Evolutionary conservation across 2,113 vertebrate genomes (phyloP), one percentile per base, ranked within the genome.

Genomic region (Takifugu bimaculatus): DNA sequence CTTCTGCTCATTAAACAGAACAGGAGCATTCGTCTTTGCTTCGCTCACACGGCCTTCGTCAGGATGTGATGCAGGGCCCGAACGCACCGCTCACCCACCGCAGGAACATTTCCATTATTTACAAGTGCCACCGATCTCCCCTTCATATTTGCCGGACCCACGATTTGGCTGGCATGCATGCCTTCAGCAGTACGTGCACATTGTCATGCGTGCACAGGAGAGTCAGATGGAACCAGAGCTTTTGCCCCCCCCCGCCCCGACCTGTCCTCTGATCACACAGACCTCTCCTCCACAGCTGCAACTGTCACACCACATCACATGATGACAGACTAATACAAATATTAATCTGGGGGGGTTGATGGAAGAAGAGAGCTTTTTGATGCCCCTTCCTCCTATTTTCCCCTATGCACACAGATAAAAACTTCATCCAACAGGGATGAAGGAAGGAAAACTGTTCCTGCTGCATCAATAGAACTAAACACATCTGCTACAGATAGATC

Each of bases 261-360:
- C 29, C 29, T 29, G 29, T 65, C 61, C 70, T 47, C 57, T 68
- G 54, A 83, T 85, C 85, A 86, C 63, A 52, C 51, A 32, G 63
- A 63, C 74, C 76, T 59, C 70, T 83, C 78, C 76, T 83, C 78
- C 76, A 39, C 54, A 81, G 71, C 58, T 67, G 75, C 78, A 80
- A 77, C 78, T 87, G 82, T 72, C 73, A 74, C 63, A 71, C 72
- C n/a, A 50, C 72, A 85, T 89, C 80, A 85, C 42, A n/a, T 50
- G 63, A 15, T 53, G 79, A 59, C 75, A 57, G 63, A 63, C 77
- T 84, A 84, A 84, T 83, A 83, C 62, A 88, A 88, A 87, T 82
- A 80, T 85, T 83, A 78, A 20, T 20, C 20, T 20, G 20, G 20
- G 20, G 20, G 20, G 20, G 20, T 20, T 20, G 20, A 20, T 20